Percentiles rank a stretch among this genome's conserved stretches.
These are phyloP conservation scores for Drymonia ruficornis DNA, from an alignment of 2,888 invertebrate species.

Conservation along the genomic window DNA sequence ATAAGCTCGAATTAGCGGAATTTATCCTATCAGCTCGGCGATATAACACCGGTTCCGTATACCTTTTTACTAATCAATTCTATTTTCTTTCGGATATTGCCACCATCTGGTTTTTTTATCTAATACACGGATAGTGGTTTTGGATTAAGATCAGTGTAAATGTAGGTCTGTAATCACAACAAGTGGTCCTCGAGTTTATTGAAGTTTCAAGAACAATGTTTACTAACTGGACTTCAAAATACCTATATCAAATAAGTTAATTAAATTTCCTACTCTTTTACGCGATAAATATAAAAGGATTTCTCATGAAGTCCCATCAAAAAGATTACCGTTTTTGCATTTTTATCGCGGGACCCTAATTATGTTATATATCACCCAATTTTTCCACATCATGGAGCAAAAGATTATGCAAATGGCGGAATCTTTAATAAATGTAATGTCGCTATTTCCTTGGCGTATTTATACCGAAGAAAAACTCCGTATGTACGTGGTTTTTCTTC, in stretches of 20 bases:
- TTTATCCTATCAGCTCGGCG: conserved; percentile 9
- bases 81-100: background rate
- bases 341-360: conserved; percentile 28
- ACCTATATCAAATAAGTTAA: too few relatives aligned
- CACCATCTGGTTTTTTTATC: background rate
- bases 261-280: too few relatives aligned
- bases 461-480: too few relatives aligned
- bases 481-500: too few relatives aligned
- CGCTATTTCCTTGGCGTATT: conserved; percentile 8
- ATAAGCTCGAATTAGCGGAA: conserved; percentile 14
- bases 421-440: conserved; percentile 37
- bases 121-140: background rate
- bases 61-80: background rate
- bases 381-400: conserved; percentile 30
- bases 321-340: conserved; percentile 29
- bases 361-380: conserved; percentile 33
- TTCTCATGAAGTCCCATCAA: background rate
- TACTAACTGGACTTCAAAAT: too few relatives aligned
- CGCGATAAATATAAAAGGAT: background rate
- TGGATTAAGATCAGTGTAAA: background rate
- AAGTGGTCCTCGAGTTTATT: too few relatives aligned
- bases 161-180: too few relatives aligned
- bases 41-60: background rate
- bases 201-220: too few relatives aligned
- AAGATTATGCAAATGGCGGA: conserved; percentile 36